Evolutionary conservation across 2,113 vertebrate genomes (phyloP).

Genomic region (Manacus vitellinus): DNA sequence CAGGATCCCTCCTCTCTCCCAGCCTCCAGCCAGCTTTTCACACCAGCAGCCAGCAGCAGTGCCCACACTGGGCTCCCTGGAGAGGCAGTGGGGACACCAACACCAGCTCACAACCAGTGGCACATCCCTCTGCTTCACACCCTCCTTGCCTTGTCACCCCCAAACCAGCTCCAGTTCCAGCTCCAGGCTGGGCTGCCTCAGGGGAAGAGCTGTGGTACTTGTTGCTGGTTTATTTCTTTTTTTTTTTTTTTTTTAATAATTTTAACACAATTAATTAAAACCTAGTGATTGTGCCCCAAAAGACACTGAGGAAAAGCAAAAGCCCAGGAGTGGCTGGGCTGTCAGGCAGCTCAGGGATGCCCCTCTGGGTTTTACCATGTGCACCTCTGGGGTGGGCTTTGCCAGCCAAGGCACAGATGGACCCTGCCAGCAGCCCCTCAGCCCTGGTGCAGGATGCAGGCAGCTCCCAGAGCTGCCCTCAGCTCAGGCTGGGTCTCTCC

Average conservation of each 20-base stretch:
- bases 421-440: neutral
- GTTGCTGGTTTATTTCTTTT: neutral
- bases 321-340: neutral
- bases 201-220: neutral
- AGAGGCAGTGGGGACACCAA: neutral
- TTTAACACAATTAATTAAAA: constrained; percentile 50
- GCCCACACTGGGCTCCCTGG: neutral
- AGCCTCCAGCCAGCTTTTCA: constrained; percentile 37
- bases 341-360: neutral
- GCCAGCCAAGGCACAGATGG: neutral
- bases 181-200: neutral
- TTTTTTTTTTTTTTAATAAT: neutral
- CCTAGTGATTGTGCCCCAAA: neutral
- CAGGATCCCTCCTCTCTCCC: neutral
- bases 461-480: neutral
- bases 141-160: rapidly evolving
- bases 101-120: rapidly evolving
- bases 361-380: rapidly evolving
- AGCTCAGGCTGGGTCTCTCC: neutral
- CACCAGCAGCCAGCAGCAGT: neutral
- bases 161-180: neutral
- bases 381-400: neutral
- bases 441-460: neutral
- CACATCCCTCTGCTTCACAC: neutral
- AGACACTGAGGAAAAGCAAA: neutral